phyloP scores from a whole-genome alignment of 2,113 vertebrate genomes.

The Engystomops pustulosus region DNA sequence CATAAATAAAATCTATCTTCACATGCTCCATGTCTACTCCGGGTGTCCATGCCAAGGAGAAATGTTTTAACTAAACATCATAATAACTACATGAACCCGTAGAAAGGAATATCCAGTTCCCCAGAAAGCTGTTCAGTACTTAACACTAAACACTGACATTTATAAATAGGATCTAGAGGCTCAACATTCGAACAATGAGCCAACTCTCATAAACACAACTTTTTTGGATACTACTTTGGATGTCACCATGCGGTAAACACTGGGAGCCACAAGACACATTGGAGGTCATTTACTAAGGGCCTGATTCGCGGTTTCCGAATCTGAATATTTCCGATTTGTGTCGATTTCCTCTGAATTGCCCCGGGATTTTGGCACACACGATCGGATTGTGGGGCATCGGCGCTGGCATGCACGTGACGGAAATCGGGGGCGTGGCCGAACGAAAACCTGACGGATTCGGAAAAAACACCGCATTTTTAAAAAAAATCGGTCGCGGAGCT shows the following conservation, averaged over 20 bases:
- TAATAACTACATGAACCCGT: constrained; percentile 9
- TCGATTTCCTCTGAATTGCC: too few species aligned
- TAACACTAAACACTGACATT: neutral
- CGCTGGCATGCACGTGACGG: too few species aligned
- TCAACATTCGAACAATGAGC: neutral
- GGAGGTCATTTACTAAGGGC: too few species aligned
- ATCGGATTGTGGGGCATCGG: too few species aligned
- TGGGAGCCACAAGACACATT: neutral
- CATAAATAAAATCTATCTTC: constrained; percentile 80
- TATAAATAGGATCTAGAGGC: too few species aligned
- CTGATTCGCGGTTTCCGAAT: too few species aligned
- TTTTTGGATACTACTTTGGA: neutral
- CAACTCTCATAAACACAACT: neutral
- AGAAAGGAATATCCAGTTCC: neutral
- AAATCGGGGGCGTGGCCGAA: too few species aligned
- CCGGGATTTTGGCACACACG: too few species aligned
- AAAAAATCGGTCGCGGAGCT: too few species aligned
- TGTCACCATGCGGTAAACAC: neutral
- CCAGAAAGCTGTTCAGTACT: neutral
- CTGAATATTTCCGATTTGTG: too few species aligned
- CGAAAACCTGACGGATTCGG: too few species aligned
- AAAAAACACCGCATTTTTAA: too few species aligned
- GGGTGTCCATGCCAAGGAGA: constrained; percentile 76
- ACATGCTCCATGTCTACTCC: constrained; percentile 79
- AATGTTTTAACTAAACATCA: constrained; percentile 76